Evolutionary conservation across 2,888 invertebrate species (phyloP), one percentile per base, ranked within the genome.

Genomic region (Altica lythri): DNA sequence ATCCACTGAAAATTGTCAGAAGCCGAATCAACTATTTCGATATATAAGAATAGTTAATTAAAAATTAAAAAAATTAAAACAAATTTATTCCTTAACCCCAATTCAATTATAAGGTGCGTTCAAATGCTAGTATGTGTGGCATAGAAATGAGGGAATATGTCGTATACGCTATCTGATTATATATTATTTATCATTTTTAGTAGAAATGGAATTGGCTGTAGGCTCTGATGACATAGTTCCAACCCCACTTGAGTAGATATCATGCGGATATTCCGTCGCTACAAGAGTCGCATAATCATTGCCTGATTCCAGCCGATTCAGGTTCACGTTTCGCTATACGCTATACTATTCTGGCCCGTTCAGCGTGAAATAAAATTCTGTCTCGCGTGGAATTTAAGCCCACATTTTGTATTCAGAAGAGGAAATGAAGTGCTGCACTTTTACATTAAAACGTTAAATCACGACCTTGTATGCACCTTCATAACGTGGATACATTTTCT

Each of bases 141-240:
- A 43, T 43, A 29, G 43, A 13, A 43, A 43, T 43, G 43, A 43
- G n/a, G n/a, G n/a, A n/a, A 30, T n/a, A 12, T 14, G 10, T 27
- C 43, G 30, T 17, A n/a, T 12, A 19, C 22, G 5, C 19, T 4
- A 19, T n/a, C 22, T 38, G 38, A 38, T 38, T 38, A 43, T 43
- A 43, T 43, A 43, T 43, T 43, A 43, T 43, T 43, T 43, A 43
- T 43, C 43, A 43, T 43, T 29, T 29, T 30, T 43, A 30, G 43
- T 43, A 43, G 29, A 10, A 27, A 17, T 25, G 29, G 29, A 10
- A 27, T 10, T 25, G 17, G 42, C 42, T 42, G 27, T 42, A 42
- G 27, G 30, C 30, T 30, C 29, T 29, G 43, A 29, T 29, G 30
- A 43, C 43, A 43, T 10, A 43, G 29, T 43, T 43, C 29, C 43